Conservation (phyloP, 2,888 invertebrate genomes). For the Strigamia transsilvanica region DNA sequence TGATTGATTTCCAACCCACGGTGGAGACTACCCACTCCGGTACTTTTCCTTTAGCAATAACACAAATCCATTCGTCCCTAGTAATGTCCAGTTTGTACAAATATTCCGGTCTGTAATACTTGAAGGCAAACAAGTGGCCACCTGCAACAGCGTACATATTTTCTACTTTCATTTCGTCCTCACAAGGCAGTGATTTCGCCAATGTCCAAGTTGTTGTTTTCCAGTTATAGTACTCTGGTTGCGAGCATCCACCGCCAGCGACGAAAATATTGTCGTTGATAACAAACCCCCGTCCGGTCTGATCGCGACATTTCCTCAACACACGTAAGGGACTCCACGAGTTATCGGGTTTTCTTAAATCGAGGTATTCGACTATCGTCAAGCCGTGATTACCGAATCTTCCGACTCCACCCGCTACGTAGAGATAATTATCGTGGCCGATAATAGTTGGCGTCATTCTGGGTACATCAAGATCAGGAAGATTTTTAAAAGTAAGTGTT, state of each 20-base stretch:
- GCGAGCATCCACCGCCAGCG: slow-evolving; percentile 29
- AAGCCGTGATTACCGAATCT: slow-evolving; percentile 15
- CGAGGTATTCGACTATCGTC: slow-evolving; percentile 23
- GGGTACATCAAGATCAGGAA: slow-evolving; percentile 29
- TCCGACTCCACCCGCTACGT: slow-evolving; percentile 41
- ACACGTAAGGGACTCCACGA: background rate
- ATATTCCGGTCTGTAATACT: slow-evolving; percentile 36
- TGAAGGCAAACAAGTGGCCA: background rate
- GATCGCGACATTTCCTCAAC: background rate
- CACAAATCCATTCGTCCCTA: slow-evolving; percentile 11
- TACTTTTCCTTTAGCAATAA: slow-evolving; percentile 6
- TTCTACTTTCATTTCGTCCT: slow-evolving; percentile 18
- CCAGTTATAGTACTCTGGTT: slow-evolving; percentile 15
- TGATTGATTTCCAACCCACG: background rate
- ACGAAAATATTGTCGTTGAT: slow-evolving; percentile 28
- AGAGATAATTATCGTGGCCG: slow-evolving; percentile 13
- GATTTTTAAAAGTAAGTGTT: background rate
- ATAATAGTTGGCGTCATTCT: background rate
- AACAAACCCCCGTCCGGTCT: background rate
- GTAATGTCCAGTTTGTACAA: background rate
- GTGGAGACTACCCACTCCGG: slow-evolving; percentile 39
- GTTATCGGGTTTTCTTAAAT: background rate
- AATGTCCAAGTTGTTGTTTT: slow-evolving; percentile 4
- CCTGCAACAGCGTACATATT: background rate
- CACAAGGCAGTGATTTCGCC: slow-evolving; percentile 14